A percentile compares a stretch with the other conserved stretches of the same genome.
Evolutionary conservation across 2,888 invertebrate species (phyloP).

Genomic region (Sphecodes monilicornis): DNA sequence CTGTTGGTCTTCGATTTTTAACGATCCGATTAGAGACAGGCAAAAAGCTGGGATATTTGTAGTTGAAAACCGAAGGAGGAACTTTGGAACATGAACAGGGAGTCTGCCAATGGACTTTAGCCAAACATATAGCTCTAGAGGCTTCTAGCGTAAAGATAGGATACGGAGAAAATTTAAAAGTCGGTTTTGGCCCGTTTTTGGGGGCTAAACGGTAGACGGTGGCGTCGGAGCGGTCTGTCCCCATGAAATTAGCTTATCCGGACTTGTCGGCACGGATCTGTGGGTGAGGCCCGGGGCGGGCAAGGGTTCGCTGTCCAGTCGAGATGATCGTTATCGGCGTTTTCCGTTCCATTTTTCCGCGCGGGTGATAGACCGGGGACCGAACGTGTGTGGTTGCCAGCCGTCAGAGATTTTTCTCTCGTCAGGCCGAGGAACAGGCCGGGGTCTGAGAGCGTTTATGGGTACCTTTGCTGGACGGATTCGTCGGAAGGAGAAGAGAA

Average conservation of each 20-base stretch:
- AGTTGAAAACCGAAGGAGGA: too few relatives aligned
- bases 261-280: constrained; percentile 11
- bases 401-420: constrained; percentile 59
- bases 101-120: not conserved
- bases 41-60: too few relatives aligned
- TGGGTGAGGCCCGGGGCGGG: not conserved
- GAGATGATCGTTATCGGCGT: constrained; percentile 42
- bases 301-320: not conserved
- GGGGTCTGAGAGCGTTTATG: constrained; percentile 57
- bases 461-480: constrained; percentile 63
- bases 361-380: constrained; percentile 36
- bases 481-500: constrained; percentile 48
- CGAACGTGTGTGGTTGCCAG: constrained; percentile 42
- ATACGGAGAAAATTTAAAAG: not conserved
- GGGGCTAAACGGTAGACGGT: not conserved
- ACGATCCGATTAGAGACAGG: too few relatives aligned
- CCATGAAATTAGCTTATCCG: constrained; percentile 34
- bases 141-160: not conserved
- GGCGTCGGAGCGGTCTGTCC: not conserved
- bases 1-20: too few relatives aligned
- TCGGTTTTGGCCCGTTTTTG: not conserved
- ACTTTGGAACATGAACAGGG: not conserved
- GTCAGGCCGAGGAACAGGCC: constrained; percentile 50
- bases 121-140: not conserved
- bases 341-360: constrained; percentile 51